Conservation (phyloP, 1,140 invertebrate species). For the Babylonia areolata region DNA sequence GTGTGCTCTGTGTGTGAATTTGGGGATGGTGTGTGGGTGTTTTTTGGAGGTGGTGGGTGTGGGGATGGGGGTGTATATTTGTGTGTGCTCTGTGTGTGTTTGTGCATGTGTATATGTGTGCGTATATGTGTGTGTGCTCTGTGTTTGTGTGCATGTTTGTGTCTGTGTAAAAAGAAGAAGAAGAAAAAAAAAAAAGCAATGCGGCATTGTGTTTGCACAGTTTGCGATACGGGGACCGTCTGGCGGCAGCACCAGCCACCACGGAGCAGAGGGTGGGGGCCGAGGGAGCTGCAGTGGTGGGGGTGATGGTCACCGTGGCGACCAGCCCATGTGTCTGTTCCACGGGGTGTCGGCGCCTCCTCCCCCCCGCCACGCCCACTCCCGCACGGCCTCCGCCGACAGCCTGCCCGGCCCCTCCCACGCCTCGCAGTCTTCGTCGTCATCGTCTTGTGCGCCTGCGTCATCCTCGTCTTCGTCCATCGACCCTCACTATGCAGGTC, state of each 20-base stretch:
- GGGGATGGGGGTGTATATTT: no score
- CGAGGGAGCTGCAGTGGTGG: conserved; percentile 17
- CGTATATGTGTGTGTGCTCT: not conserved
- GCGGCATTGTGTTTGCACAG: conserved; percentile 29
- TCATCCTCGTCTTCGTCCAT: no score
- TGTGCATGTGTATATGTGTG: not conserved
- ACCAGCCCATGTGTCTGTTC: conserved; percentile 76
- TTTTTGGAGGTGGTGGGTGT: no score
- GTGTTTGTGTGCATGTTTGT: not conserved
- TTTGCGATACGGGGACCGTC: not conserved
- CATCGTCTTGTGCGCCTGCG: no score
- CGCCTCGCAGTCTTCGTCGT: not conserved
- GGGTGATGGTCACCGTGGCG: no score
- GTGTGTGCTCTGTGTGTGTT: not conserved
- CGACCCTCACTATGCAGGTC: no score
- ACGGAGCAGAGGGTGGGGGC: not conserved
- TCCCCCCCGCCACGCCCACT: conserved; percentile 79
- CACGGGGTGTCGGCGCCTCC: conserved; percentile 79
- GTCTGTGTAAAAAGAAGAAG: not conserved
- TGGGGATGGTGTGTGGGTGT: no score
- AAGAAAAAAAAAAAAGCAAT: no score
- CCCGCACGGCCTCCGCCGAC: not conserved
- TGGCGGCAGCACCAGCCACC: no score
- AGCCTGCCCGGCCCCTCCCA: not conserved
- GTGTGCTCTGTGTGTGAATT: not conserved